phyloP scores from a whole-genome alignment of 1,140 invertebrate species.

The Drosophila sulfurigaster region DNA sequence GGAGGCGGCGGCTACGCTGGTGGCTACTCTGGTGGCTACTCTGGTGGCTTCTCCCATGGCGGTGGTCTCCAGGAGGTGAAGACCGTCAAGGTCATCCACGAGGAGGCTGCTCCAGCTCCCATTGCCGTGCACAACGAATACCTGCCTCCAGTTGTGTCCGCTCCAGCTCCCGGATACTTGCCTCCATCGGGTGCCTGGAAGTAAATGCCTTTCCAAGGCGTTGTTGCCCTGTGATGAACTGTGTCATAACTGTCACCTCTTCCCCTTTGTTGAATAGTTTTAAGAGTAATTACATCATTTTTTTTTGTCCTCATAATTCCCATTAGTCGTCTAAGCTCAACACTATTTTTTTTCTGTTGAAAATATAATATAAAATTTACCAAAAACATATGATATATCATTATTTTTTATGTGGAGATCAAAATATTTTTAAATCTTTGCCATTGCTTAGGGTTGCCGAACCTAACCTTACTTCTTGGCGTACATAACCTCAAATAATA shows the following conservation, averaged over 20 bases:
- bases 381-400: neutral
- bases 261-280: constrained; percentile 72
- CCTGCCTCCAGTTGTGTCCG: constrained; percentile 49
- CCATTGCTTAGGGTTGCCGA: neutral
- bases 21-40: constrained; percentile 19
- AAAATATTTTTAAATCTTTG: neutral
- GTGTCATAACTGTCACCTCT: constrained; percentile 59
- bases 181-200: constrained; percentile 72
- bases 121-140: constrained; percentile 55
- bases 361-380: constrained; percentile 57
- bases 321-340: constrained; percentile 33
- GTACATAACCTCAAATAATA: neutral
- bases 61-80: constrained; percentile 53
- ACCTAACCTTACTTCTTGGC: neutral
- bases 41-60: constrained; percentile 30
- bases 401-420: no score
- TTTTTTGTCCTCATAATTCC: constrained; percentile 49
- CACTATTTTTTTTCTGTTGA: constrained; percentile 66
- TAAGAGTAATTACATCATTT: constrained; percentile 40
- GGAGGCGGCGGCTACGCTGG: constrained; percentile 24
- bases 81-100: constrained; percentile 74
- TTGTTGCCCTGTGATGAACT: constrained; percentile 61
- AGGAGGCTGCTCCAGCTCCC: constrained; percentile 50
- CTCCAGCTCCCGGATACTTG: constrained; percentile 62
- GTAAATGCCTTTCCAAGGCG: constrained; percentile 26